Conservation (phyloP, 2,888 invertebrate genomes). For the Charanyca ferruginea region DNA sequence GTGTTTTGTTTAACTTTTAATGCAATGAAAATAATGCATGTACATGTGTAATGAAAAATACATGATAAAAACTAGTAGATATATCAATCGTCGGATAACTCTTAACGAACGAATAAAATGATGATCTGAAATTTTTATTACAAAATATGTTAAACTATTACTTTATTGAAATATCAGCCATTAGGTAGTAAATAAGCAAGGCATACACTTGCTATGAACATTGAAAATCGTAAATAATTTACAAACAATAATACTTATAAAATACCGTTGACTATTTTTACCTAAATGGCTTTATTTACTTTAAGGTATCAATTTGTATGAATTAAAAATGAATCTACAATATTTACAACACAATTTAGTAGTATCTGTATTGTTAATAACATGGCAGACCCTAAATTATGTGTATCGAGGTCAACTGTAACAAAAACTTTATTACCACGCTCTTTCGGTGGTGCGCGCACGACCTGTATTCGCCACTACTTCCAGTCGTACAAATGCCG, state of each 20-base stretch:
- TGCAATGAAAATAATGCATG: background rate
- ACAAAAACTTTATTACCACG: conserved; percentile 32
- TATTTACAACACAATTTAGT: conserved; percentile 14
- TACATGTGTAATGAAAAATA: background rate
- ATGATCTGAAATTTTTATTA: too few relatives aligned
- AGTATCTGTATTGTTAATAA: conserved; percentile 14
- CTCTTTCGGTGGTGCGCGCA: too few relatives aligned
- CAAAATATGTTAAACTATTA: too few relatives aligned
- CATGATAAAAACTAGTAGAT: too few relatives aligned
- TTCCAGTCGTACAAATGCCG: too few relatives aligned
- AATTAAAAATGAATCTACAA: background rate
- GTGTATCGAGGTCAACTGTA: conserved; percentile 35
- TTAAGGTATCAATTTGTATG: background rate
- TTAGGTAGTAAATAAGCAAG: too few relatives aligned
- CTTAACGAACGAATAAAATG: too few relatives aligned
- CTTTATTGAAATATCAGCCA: too few relatives aligned
- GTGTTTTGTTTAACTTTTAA: conserved; percentile 8
- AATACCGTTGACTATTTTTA: background rate
- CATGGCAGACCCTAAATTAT: conserved; percentile 21
- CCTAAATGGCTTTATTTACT: conserved; percentile 6
- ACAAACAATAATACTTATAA: background rate
- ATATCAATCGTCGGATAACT: too few relatives aligned
- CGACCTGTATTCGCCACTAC: too few relatives aligned
- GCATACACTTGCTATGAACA: too few relatives aligned
- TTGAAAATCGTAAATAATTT: background rate